These are phyloP conservation scores for Lasius platythorax DNA, from an alignment of 2,888 invertebrate genomes.

Conservation along the genomic window DNA sequence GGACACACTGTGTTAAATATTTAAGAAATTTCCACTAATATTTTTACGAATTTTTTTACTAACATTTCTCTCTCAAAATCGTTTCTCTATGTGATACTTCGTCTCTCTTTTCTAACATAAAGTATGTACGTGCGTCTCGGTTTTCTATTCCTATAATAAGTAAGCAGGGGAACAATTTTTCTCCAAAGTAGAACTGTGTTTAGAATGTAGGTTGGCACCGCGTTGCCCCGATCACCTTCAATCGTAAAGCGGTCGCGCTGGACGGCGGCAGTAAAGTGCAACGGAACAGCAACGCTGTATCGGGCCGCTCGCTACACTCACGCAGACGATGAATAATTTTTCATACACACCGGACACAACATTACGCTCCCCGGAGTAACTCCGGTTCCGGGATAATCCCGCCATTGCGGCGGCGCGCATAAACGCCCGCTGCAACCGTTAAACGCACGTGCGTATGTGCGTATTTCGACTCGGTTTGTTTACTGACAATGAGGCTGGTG, in stretches of 20 bases:
- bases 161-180: not conserved
- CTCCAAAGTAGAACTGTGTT: not conserved
- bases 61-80: not conserved
- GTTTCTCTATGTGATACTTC: not conserved
- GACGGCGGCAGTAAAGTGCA: constrained; percentile 51
- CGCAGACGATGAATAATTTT: constrained; percentile 48
- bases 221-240: not conserved
- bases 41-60: not conserved
- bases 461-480: constrained; percentile 16
- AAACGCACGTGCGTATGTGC: constrained; percentile 11
- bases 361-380: constrained; percentile 36
- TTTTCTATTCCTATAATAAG: not conserved
- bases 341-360: constrained; percentile 46
- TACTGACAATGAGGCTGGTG: not conserved
- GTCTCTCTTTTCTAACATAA: not conserved
- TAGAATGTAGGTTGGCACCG: not conserved
- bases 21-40: no score
- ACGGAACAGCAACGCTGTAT: constrained; percentile 34
- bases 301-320: not conserved
- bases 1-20: no score
- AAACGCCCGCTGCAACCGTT: constrained; percentile 32
- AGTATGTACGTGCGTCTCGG: not conserved
- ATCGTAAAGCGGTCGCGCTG: constrained; percentile 24
- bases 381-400: constrained; percentile 47
- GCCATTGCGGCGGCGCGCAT: constrained; percentile 31